Percentiles rank a stretch among this genome's conserved stretches.
Evolutionary conservation across 1,140 invertebrate species (phyloP).

Genomic region (Phenacoccus solenopsis): DNA sequence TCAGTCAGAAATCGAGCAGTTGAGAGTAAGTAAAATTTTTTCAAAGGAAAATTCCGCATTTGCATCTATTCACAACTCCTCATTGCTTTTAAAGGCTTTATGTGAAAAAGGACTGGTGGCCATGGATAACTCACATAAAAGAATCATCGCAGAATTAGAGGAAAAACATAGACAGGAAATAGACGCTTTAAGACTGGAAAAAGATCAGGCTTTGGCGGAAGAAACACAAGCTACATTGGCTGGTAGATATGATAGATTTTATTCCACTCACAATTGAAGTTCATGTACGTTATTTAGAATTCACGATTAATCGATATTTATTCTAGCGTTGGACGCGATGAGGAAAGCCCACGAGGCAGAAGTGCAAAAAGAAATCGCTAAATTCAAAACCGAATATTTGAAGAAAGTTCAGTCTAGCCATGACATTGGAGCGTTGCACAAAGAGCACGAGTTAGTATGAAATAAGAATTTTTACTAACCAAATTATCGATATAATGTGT

Average conservation of each 20-base stretch:
- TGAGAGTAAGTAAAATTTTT: conserved; percentile 41
- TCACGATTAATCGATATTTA: neutral
- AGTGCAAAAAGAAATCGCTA: conserved; percentile 71
- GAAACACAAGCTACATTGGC: conserved; percentile 58
- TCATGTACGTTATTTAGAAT: neutral
- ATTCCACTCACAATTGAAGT: conserved; percentile 5
- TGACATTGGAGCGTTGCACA: conserved; percentile 41
- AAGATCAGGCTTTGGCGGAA: conserved; percentile 76
- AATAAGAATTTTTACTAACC: neutral
- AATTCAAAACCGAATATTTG: conserved; percentile 75
- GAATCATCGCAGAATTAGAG: conserved; percentile 68
- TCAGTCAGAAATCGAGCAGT: conserved; percentile 73
- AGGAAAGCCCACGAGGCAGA: conserved; percentile 84
- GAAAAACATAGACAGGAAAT: conserved; percentile 69
- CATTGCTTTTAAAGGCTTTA: conserved; percentile 40
- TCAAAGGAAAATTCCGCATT: neutral
- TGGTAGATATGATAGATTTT: conserved; percentile 27
- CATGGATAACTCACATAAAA: conserved; percentile 78
- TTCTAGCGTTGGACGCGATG: conserved; percentile 71
- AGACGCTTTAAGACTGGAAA: conserved; percentile 57
- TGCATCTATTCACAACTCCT: no score
- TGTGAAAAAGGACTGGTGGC: conserved; percentile 75
- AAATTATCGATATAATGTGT: neutral
- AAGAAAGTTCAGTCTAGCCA: conserved; percentile 50
- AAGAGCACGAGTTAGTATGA: conserved; percentile 42